Percentiles rank a stretch among this genome's conserved stretches.
Conservation (phyloP, 1,140 invertebrate species). For the Drosophila prosaltans region DNA sequence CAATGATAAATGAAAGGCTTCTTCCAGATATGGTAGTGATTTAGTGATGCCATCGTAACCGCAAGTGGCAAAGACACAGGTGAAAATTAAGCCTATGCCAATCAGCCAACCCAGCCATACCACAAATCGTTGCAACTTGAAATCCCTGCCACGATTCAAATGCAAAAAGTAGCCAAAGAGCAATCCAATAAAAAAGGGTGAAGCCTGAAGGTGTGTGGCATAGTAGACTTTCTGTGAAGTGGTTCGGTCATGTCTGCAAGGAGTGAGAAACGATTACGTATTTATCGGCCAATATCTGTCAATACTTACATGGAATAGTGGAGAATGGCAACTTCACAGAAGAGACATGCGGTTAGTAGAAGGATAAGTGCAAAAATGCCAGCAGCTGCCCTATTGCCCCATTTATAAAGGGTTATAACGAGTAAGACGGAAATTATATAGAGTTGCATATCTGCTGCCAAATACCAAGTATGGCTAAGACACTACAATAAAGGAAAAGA, state of each 20-base stretch:
- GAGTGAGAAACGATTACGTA: neutral
- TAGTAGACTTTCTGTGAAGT: slow-evolving; percentile 25
- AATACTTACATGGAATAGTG: neutral
- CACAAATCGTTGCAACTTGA: slow-evolving; percentile 3
- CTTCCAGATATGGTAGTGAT: slow-evolving; percentile 61
- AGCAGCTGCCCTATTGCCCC: slow-evolving; percentile 3
- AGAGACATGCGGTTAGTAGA: slow-evolving; percentile 15
- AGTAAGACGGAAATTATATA: slow-evolving; percentile 90
- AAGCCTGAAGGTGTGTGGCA: slow-evolving; percentile 27
- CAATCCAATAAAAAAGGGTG: slow-evolving; percentile 33
- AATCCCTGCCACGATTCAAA: neutral
- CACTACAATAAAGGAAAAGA: slow-evolving; percentile 85
- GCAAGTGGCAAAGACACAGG: slow-evolving; percentile 52
- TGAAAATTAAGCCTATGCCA: slow-evolving; percentile 48
- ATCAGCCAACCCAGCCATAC: slow-evolving; percentile 27
- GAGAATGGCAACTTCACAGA: neutral
- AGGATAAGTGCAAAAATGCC: slow-evolving; percentile 28
- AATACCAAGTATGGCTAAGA: slow-evolving; percentile 94
- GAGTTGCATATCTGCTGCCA: slow-evolving; percentile 92
- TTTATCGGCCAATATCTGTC: neutral
- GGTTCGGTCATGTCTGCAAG: neutral
- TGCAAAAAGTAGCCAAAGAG: slow-evolving; percentile 39
- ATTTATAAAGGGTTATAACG: slow-evolving; percentile 86
- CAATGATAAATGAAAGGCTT: slow-evolving; percentile 86
- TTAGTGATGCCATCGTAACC: slow-evolving; percentile 46